Base-by-base conservation (phyloP, 1,140 invertebrate genomes). In the Gryon sp. region DNA sequence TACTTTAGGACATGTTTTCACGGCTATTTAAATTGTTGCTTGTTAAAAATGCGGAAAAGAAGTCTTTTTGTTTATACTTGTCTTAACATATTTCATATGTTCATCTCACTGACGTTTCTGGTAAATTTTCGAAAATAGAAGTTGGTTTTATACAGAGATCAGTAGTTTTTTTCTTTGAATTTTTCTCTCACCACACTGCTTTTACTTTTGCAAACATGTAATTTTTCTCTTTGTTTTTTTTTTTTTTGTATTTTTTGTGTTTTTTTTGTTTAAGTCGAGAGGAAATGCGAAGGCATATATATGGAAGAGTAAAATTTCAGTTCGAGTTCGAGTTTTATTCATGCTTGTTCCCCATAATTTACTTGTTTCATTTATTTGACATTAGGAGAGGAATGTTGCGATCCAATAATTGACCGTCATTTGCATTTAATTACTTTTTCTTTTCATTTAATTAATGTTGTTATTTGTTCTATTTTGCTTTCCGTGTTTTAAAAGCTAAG, bases 351-450 rank as follows among this genome's bases (percentile, higher is more conserved):
- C 22, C 3, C 3, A 24, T 4, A 24, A 24, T 24, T 24, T 24
- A 24, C 22, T 24, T 24, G 7, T 24, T 24, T 24, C 3, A 24
- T 4, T 7, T 24, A 4, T 24, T 24, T 7, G 22, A 24, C 22
- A 24, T 20, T 41, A n/a, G n/a, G 50, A 50, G 38, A 55, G 45
- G 43, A 62, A 52, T 38, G 22, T 40, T 11, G 62, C 45, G 34
- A 52, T 38, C 46, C 30, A 11, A 77, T 84, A 83, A 84, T 84
- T 84, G 81, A 84, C 82, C 76, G 76, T 72, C 53, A 62, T 74
- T 36, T 32, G 73, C 30, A 38, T 3, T 32, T 36, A 15, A 22
- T n/a, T n/a, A n/a, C n/a, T n/a, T n/a, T n/a, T n/a, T n/a, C n/a
- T n/a, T n/a, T 30, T 55, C 2, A 16, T 15, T 40, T 45, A 22